Conservation (phyloP, 2,113 vertebrate species). For the Calidris pygmaea region DNA sequence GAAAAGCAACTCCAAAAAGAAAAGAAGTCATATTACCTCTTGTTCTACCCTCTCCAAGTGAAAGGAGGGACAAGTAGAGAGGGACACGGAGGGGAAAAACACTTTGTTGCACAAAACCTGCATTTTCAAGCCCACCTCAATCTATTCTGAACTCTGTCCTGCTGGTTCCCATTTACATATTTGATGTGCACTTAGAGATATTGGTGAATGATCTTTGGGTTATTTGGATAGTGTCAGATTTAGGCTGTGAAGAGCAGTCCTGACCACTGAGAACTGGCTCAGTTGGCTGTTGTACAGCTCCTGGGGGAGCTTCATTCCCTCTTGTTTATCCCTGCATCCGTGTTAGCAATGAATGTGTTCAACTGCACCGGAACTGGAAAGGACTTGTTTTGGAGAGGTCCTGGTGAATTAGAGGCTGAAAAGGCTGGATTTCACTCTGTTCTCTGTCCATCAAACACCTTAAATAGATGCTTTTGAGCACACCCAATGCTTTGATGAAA, state of each 20-base stretch:
- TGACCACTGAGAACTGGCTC: neutral
- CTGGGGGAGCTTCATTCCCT: neutral
- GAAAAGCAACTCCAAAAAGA: neutral
- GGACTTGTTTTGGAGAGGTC: neutral
- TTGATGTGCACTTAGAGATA: neutral
- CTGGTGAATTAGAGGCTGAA: neutral
- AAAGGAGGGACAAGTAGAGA: neutral
- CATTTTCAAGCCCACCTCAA: neutral
- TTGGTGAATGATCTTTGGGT: neutral
- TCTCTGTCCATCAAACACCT: neutral
- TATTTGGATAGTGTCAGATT: neutral
- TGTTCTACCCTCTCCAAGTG: neutral
- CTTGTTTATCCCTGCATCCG: neutral
- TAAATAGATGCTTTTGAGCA: neutral
- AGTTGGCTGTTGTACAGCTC: too few relatives aligned
- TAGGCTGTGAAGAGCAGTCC: neutral
- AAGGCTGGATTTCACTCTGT: neutral
- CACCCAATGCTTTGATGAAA: neutral
- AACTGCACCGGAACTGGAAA: neutral
- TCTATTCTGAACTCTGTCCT: neutral
- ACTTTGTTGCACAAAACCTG: rapidly evolving
- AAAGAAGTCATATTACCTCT: neutral
- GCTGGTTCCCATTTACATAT: neutral
- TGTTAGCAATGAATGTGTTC: neutral
- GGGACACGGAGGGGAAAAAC: neutral